Conservation (phyloP, 2,888 invertebrate genomes). For the Sminthurides aquaticus region DNA sequence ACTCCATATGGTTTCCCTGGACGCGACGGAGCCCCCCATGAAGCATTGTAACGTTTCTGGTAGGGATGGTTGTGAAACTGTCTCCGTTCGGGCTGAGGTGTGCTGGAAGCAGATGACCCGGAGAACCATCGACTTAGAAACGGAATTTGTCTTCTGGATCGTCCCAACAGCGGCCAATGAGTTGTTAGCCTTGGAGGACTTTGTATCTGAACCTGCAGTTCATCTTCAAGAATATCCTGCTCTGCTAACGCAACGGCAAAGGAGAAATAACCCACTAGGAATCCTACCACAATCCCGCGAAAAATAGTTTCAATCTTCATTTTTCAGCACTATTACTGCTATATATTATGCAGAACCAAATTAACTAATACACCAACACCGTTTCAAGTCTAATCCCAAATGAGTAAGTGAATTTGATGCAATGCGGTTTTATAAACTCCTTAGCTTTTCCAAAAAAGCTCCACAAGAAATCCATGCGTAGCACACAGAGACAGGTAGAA, state of each 20-base stretch:
- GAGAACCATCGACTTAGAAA: conserved; percentile 39
- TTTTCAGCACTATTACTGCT: no score
- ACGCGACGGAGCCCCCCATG: neutral
- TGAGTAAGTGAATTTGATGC: neutral
- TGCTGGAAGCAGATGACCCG: neutral
- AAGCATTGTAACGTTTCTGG: neutral
- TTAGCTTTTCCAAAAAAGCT: no score
- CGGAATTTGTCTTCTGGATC: conserved; percentile 34
- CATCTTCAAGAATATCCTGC: conserved; percentile 6
- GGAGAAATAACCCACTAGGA: conserved; percentile 18
- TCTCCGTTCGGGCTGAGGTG: neutral
- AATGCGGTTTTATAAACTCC: neutral
- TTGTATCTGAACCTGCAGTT: conserved; percentile 3
- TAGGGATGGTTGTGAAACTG: neutral
- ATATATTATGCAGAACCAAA: neutral
- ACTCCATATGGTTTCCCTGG: neutral
- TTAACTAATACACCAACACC: no score
- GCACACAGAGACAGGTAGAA: neutral
- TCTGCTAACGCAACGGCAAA: conserved; percentile 11
- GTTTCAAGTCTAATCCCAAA: no score
- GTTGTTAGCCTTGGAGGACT: neutral
- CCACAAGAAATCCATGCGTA: no score
- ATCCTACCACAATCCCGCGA: conserved; percentile 19
- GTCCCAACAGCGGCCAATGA: conserved; percentile 13
- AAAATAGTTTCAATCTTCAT: conserved; percentile 20